Evolutionary conservation across 1,140 invertebrate species (phyloP).

Genomic region (Helicorthomorpha holstii): DNA sequence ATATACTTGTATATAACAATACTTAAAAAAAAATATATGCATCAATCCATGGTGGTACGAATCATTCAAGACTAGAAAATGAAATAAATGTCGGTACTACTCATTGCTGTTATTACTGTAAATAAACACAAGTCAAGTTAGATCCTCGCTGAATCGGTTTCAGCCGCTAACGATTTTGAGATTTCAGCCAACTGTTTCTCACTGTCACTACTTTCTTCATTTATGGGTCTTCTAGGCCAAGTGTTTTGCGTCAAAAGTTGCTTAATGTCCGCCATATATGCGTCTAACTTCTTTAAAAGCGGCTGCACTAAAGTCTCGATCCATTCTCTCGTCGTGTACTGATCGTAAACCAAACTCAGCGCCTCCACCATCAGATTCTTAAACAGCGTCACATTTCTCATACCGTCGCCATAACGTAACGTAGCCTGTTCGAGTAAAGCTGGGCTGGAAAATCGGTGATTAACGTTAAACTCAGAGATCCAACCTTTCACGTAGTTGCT

Average conservation of each 20-base stretch:
- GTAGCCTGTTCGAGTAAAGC: slow-evolving; percentile 21
- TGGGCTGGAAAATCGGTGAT: slow-evolving; percentile 24
- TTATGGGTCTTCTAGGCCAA: slow-evolving; percentile 6
- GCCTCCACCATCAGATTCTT: slow-evolving; percentile 15
- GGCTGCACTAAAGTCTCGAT: slow-evolving; percentile 20
- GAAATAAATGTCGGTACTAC: too few relatives aligned
- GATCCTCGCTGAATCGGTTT: too few relatives aligned
- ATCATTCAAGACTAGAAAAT: too few relatives aligned
- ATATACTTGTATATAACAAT: too few relatives aligned
- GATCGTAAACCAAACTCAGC: slow-evolving; percentile 20
- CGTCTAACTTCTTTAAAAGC: background rate
- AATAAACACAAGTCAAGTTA: too few relatives aligned
- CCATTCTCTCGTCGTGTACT: slow-evolving; percentile 24
- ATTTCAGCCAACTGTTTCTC: too few relatives aligned
- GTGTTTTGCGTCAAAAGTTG: background rate
- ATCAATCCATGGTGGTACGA: too few relatives aligned
- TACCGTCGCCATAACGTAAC: slow-evolving; percentile 15
- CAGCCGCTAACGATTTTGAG: too few relatives aligned
- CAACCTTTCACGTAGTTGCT: slow-evolving; percentile 22
- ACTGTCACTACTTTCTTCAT: too few relatives aligned
- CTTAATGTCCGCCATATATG: background rate
- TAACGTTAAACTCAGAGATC: slow-evolving; percentile 21
- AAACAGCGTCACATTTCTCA: slow-evolving; percentile 17
- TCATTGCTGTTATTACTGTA: too few relatives aligned
- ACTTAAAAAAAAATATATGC: too few relatives aligned